Percentiles rank a stretch among this genome's conserved stretches.
These are phyloP conservation scores for Siphamia tubifer DNA, from an alignment of 2,113 vertebrate species.

Conservation along the genomic window DNA sequence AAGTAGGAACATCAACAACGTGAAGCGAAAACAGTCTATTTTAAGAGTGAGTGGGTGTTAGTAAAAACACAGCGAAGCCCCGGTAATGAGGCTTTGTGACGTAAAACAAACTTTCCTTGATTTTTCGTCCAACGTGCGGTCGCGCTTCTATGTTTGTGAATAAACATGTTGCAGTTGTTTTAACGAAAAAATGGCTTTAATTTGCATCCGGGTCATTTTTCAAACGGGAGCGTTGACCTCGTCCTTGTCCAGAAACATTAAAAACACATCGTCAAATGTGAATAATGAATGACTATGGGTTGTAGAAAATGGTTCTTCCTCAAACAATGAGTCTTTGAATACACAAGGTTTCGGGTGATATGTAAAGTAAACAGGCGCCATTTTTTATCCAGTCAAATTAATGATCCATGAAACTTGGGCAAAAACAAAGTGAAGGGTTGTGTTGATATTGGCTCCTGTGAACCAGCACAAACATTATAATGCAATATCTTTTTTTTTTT, in stretches of 20 bases:
- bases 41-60: slow-evolving; percentile 65
- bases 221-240: slow-evolving; percentile 33
- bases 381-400: slow-evolving; percentile 55
- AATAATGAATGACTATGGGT: slow-evolving; percentile 47
- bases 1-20: slow-evolving; percentile 64
- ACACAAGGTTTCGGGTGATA: slow-evolving; percentile 54
- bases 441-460: slow-evolving; percentile 39
- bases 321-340: slow-evolving; percentile 55
- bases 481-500: too few relatives aligned
- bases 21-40: slow-evolving; percentile 61
- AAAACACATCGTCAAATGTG: slow-evolving; percentile 48
- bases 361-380: slow-evolving; percentile 40
- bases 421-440: slow-evolving; percentile 39
- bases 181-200: slow-evolving; percentile 25
- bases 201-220: slow-evolving; percentile 33
- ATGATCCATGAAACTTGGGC: slow-evolving; percentile 49
- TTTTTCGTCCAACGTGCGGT: slow-evolving; percentile 8
- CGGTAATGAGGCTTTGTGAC: slow-evolving; percentile 50
- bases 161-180: slow-evolving; percentile 46
- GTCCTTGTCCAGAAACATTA: slow-evolving; percentile 40
- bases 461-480: slow-evolving; percentile 22
- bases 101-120: slow-evolving; percentile 33
- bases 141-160: slow-evolving; percentile 39
- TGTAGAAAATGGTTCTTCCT: slow-evolving; percentile 29
- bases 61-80: slow-evolving; percentile 52